Evolutionary conservation across 2,888 invertebrate genomes (phyloP).

Genomic region (Meiosimyza platycephala): DNA sequence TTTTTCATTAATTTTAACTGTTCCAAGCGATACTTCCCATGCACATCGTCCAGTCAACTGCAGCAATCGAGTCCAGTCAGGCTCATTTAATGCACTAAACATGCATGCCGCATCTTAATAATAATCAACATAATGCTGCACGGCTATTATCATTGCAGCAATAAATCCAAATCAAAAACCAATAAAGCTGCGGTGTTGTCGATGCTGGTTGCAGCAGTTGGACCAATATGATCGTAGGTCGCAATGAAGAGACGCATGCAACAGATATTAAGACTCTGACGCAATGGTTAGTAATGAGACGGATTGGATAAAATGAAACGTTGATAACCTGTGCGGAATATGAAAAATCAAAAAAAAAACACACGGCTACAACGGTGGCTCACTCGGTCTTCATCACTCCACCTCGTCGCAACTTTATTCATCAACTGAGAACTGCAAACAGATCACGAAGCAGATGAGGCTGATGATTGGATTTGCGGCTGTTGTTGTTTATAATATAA

Average conservation of each 20-base stretch:
- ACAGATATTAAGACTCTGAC: not conserved
- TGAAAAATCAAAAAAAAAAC: constrained; percentile 10
- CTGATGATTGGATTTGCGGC: constrained; percentile 15
- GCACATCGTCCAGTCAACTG: not conserved
- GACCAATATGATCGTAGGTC: not conserved
- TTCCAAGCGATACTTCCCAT: constrained; percentile 2
- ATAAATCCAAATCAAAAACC: constrained; percentile 52
- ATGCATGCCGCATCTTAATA: constrained; percentile 32
- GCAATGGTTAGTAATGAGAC: too few relatives aligned
- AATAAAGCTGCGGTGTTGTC: constrained; percentile 48
- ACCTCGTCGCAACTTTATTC: constrained; percentile 23
- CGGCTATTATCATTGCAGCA: constrained; percentile 50
- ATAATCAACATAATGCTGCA: constrained; percentile 49
- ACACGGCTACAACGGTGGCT: not conserved
- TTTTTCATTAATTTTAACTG: not conserved
- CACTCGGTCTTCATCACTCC: not conserved
- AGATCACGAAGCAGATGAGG: constrained; percentile 37
- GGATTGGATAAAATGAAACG: too few relatives aligned
- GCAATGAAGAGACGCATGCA: constrained; percentile 4
- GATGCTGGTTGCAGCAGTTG: constrained; percentile 28
- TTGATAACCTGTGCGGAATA: not conserved
- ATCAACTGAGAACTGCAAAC: constrained; percentile 35
- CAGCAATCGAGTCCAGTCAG: too few relatives aligned
- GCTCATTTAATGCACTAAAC: constrained; percentile 16
- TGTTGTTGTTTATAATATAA: constrained; percentile 6